Base-by-base conservation (phyloP, 1,140 invertebrate species). In the Radopholus similis region DNA sequence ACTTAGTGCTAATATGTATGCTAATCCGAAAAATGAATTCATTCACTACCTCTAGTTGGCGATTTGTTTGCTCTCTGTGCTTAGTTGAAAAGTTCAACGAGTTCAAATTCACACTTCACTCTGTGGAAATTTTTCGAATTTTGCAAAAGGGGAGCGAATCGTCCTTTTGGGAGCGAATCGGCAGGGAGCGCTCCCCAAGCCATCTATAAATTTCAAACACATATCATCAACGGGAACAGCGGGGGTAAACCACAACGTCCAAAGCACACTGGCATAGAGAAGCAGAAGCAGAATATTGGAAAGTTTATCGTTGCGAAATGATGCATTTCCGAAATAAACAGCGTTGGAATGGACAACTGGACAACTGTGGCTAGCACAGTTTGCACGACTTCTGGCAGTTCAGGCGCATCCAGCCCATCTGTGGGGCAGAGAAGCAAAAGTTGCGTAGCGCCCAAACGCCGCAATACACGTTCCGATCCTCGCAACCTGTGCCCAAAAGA, bases 391-490 rank as follows among this genome's bases (percentile, higher is more conserved):
- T 65, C 49, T 60, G 47, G 63, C 76, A 77, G 35, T 75, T 68
- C n/a, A 63, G 54, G 28, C 35, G 65, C 74, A 68, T 69, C 64
- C 71, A 77, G n/a, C 62, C 44, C 28, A 51, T 35, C 64, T 77
- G 71, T n/a, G 71, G 34, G 11, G 34, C 32, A 13, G 34, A 44
- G 15, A 15, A 30, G 23, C 72, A 81, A 18, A 80, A 63, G 6
- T 75, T 66, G n/a, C 77, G 62, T 2, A 80, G 44, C 15, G 77
- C 66, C 78, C 78, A 80, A 51, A 65, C 38, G 15, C 80, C 78
- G 40, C 78, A 82, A 59, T 75, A 80, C n/a, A 81, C 72, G 49
- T 77, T 82, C 35, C 54, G 37, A 64, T 81, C 80, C 21, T 60
- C 66, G 49, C 75, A 76, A 53, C 18, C 73, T 75, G 35, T 28